Evolutionary conservation across 1,140 invertebrate species (phyloP).

Genomic region (Philotrypesis tridentata): DNA sequence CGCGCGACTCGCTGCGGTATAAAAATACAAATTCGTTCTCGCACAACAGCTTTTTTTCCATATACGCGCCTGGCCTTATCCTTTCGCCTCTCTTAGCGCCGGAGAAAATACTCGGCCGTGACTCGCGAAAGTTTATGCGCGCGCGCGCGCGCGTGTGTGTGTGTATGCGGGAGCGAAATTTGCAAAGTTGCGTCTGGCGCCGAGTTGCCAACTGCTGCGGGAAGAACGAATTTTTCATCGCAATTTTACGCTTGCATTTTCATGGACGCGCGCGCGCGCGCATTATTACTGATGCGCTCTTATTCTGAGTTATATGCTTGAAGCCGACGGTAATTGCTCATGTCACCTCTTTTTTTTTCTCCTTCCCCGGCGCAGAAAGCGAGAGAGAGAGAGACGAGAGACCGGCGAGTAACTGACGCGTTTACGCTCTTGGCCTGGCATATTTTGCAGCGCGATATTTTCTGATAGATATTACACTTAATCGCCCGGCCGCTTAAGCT

Average conservation of each 20-base stretch:
- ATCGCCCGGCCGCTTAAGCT: not conserved
- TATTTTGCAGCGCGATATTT: not conserved
- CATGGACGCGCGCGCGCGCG: slow-evolving; percentile 9
- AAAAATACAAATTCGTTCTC: slow-evolving; percentile 6
- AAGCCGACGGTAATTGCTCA: slow-evolving; percentile 6
- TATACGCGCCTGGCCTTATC: too few species aligned
- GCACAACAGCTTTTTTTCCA: not conserved
- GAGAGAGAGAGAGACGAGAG: slow-evolving; percentile 2
- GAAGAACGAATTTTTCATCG: slow-evolving; percentile 36
- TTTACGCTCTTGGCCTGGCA: not conserved
- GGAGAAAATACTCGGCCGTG: not conserved
- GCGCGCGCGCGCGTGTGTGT: too few species aligned
- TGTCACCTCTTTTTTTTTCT: slow-evolving; percentile 11
- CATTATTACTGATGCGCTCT: slow-evolving; percentile 36
- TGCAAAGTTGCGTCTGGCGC: slow-evolving; percentile 13
- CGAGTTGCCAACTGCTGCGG: slow-evolving; percentile 23
- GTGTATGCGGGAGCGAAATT: slow-evolving; percentile 21
- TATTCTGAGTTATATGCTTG: slow-evolving; percentile 16
- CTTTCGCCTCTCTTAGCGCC: not conserved
- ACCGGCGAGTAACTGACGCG: not conserved
- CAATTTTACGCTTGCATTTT: slow-evolving; percentile 41
- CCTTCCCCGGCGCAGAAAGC: not conserved
- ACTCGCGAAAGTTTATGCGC: not conserved
- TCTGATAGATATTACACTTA: not conserved
- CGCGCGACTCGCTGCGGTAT: slow-evolving; percentile 9